phyloP scores from a whole-genome alignment of 2,797 vertebrate genomes.

The Ptychadena robeensis region DNA sequence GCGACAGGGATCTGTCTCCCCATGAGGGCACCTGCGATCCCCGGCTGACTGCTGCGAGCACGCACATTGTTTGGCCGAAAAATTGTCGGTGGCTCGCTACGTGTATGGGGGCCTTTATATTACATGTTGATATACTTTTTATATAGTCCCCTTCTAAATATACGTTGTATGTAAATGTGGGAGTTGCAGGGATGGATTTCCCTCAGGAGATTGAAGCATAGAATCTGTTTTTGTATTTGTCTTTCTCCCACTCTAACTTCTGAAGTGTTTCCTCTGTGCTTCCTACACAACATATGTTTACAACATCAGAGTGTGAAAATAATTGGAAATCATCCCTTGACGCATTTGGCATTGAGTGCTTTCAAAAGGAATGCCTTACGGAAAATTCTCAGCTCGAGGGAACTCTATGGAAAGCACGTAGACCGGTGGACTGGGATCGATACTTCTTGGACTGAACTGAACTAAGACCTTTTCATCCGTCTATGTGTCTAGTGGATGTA shows the following conservation, averaged over 20 bases:
- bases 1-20: too few species aligned
- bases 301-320: conserved; percentile 20
- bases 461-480: too few species aligned
- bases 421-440: neutral
- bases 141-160: neutral
- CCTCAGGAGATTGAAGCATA: neutral
- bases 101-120: too few species aligned
- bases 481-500: too few species aligned
- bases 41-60: too few species aligned
- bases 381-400: neutral
- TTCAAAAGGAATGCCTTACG: neutral
- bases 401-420: neutral
- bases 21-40: too few species aligned
- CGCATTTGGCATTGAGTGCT: conserved; percentile 14
- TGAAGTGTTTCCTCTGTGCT: conserved; percentile 21
- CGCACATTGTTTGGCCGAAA: too few species aligned
- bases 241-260: conserved; percentile 32
- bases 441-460: too few species aligned
- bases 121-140: too few species aligned
- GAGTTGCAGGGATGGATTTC: neutral
- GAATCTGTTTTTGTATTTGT: conserved; percentile 26
- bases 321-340: conserved; percentile 11
- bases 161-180: neutral
- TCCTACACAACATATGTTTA: conserved; percentile 32
- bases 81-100: too few species aligned